Evolutionary conservation across 30 jellyfish, hydroid and myxozoan species (phyloP).

Genomic region (Catostylus mosaicus): DNA sequence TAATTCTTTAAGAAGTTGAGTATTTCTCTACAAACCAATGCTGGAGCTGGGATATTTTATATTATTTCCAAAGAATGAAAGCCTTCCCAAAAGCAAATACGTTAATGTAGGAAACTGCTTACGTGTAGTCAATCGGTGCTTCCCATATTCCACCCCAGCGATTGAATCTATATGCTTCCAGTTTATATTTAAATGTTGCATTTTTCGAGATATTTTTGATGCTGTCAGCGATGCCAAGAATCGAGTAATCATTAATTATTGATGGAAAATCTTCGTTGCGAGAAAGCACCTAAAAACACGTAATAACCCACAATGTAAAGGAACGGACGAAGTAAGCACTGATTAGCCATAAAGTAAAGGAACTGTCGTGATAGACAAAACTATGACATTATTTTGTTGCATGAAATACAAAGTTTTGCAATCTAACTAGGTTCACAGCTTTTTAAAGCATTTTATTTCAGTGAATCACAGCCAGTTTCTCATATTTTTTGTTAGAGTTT

Average conservation of each 20-base stretch:
- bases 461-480: too few species aligned
- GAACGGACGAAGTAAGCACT: too few species aligned
- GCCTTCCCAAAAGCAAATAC: too few species aligned
- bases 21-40: too few species aligned
- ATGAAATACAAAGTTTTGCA: too few species aligned
- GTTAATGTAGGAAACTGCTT: too few species aligned
- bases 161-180: conserved; percentile 65
- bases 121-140: conserved; percentile 79
- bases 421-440: too few species aligned
- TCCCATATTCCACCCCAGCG: conserved; percentile 95
- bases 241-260: conserved; percentile 73
- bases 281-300: conserved; percentile 59
- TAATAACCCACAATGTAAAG: neutral
- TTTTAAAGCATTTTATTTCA: too few species aligned
- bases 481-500: too few species aligned
- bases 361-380: neutral
- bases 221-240: conserved; percentile 73
- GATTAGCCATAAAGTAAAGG: neutral
- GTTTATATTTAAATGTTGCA: conserved; percentile 72
- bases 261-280: conserved; percentile 79
- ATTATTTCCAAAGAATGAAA: too few species aligned
- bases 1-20: too few species aligned
- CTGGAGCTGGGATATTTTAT: too few species aligned
- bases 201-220: conserved; percentile 69
- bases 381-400: neutral